Percentiles rank a stretch among this genome's conserved stretches.
These are phyloP conservation scores for Toxostoma redivivum DNA, from an alignment of 2,113 vertebrate genomes.

Conservation along the genomic window DNA sequence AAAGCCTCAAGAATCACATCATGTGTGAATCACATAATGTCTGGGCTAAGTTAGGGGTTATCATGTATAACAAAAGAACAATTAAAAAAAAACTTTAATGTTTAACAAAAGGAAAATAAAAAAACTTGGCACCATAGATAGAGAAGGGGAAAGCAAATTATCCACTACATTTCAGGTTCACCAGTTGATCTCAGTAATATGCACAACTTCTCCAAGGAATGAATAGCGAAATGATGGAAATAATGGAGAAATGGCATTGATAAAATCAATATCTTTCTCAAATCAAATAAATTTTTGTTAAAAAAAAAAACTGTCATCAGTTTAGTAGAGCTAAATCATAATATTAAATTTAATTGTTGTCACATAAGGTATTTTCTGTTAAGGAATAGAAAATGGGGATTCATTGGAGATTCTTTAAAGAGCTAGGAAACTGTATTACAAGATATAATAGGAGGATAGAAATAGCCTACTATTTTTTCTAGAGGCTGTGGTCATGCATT, in stretches of 20 bases:
- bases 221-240: not conserved
- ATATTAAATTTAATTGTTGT: not conserved
- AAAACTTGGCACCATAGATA: not conserved
- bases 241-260: not conserved
- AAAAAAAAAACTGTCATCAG: not conserved
- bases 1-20: not conserved
- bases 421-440: not conserved
- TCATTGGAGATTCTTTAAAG: not conserved
- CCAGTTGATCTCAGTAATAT: not conserved
- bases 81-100: not conserved
- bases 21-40: not conserved
- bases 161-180: not conserved
- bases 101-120: not conserved
- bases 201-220: not conserved
- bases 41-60: not conserved
- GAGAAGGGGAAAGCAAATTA: not conserved
- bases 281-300: not conserved
- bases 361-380: not conserved
- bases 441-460: not conserved
- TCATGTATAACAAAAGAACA: not conserved
- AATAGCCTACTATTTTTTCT: not conserved
- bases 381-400: not conserved
- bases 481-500: not conserved
- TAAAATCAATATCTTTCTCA: not conserved
- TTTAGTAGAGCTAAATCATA: not conserved